A percentile compares a stretch with the other conserved stretches of the same genome.
These are phyloP conservation scores for Syrmaticus mikado DNA, from an alignment of 2,113 vertebrate species.

Conservation along the genomic window DNA sequence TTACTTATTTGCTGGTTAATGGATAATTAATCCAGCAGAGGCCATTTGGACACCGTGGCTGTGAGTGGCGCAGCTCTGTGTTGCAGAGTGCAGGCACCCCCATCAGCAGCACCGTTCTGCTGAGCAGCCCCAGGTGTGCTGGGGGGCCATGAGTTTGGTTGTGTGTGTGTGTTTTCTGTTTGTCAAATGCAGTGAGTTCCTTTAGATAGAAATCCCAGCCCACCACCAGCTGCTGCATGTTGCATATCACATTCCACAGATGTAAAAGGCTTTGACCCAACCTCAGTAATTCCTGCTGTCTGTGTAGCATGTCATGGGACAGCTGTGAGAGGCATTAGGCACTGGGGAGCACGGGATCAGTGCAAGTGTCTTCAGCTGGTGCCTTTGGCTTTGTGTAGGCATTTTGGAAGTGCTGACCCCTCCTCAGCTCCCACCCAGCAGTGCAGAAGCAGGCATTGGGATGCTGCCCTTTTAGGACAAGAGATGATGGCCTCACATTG, in stretches of 20 bases:
- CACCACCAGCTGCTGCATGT: not conserved
- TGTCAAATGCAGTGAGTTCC: not conserved
- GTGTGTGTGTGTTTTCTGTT: not conserved
- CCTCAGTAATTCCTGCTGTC: not conserved
- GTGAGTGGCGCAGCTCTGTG: not conserved
- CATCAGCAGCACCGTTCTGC: not conserved
- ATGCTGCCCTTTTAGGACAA: not conserved
- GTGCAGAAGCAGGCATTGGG: not conserved
- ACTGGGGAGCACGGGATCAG: not conserved
- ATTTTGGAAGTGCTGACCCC: not conserved
- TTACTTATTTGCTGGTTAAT: slow-evolving; percentile 61
- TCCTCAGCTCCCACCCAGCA: not conserved
- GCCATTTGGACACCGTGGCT: not conserved
- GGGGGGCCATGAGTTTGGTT: not conserved
- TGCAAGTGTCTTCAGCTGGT: not conserved
- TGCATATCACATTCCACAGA: not conserved
- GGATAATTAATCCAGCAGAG: not conserved
- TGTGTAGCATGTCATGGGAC: not conserved
- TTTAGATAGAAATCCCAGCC: not conserved
- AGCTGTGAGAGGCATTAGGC: not conserved
- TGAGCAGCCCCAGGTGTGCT: not conserved
- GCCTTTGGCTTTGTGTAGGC: not conserved
- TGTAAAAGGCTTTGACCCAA: not conserved
- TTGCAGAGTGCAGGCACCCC: not conserved
- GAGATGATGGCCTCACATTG: no score